Percentiles rank a stretch among this genome's conserved stretches.
These are phyloP conservation scores for Cebidichthys violaceus DNA, from an alignment of 2,113 vertebrate genomes.

Conservation along the genomic window DNA sequence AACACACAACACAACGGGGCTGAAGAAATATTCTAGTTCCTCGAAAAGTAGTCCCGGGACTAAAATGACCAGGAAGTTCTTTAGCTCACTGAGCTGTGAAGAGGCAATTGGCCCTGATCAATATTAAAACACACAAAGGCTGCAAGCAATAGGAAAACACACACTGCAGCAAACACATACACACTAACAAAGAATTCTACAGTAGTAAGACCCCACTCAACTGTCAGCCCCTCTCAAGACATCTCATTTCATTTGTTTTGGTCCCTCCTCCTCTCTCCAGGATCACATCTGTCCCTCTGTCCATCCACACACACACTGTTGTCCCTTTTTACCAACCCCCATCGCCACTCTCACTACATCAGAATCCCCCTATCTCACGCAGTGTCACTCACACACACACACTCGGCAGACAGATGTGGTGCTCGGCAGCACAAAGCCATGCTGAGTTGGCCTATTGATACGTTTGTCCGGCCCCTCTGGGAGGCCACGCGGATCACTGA, in stretches of 20 bases:
- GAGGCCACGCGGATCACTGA: constrained; percentile 76
- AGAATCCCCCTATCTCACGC: constrained; percentile 3
- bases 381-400: background rate
- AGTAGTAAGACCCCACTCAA: constrained; percentile 4
- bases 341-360: background rate
- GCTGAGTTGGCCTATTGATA: constrained; percentile 73
- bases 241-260: constrained; percentile 6
- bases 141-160: constrained; percentile 58
- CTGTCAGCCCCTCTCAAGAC: constrained; percentile 1
- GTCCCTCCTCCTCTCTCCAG: background rate
- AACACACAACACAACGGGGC: too few species aligned
- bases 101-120: constrained; percentile 70
- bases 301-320: background rate
- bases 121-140: constrained; percentile 69
- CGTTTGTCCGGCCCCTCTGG: constrained; percentile 68
- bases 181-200: constrained; percentile 4
- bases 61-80: background rate
- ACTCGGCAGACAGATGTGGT: constrained; percentile 69
- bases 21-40: background rate
- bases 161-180: constrained; percentile 19
- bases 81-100: constrained; percentile 37
- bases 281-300: background rate
- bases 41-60: too few species aligned
- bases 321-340: constrained; percentile 37
- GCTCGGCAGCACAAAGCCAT: constrained; percentile 71